Conservation (phyloP, 2,113 vertebrate species). For the Loxodonta africana region DNA sequence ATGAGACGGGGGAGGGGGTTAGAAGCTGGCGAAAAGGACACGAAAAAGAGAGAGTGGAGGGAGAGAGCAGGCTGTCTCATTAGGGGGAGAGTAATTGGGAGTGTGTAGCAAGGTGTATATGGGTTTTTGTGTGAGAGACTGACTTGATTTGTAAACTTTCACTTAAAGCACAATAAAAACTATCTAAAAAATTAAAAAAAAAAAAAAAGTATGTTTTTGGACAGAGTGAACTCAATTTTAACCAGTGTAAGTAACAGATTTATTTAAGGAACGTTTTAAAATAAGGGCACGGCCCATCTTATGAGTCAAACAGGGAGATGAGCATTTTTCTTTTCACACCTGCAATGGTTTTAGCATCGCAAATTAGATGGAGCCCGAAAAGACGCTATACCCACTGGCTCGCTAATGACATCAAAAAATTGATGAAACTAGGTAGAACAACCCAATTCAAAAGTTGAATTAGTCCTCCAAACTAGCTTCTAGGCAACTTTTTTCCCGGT, state of each 20-base stretch:
- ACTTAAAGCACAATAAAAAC: too few relatives aligned
- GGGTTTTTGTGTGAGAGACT: too few relatives aligned
- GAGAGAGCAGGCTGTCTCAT: too few relatives aligned
- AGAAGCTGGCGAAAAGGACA: too few relatives aligned
- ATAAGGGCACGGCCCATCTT: fast-evolving
- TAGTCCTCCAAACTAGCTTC: neutral
- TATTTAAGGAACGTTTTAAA: fast-evolving
- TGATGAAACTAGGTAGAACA: neutral
- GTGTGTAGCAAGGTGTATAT: too few relatives aligned
- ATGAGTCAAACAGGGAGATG: neutral
- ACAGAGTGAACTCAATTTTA: neutral
- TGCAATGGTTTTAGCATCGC: fast-evolving
- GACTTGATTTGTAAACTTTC: too few relatives aligned
- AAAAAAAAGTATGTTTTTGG: neutral
- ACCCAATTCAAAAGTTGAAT: neutral
- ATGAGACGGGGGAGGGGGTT: too few relatives aligned
- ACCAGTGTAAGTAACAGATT: neutral
- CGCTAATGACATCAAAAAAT: fast-evolving
- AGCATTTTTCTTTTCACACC: too few relatives aligned
- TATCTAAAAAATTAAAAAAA: too few relatives aligned
- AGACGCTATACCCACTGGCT: neutral
- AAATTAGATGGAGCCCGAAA: neutral
- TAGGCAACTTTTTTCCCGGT: neutral
- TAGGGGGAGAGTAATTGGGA: too few relatives aligned
- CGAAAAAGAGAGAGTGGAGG: too few relatives aligned